Conservation (phyloP, 2,797 vertebrate genomes). For the Podarcis lilfordi region DNA sequence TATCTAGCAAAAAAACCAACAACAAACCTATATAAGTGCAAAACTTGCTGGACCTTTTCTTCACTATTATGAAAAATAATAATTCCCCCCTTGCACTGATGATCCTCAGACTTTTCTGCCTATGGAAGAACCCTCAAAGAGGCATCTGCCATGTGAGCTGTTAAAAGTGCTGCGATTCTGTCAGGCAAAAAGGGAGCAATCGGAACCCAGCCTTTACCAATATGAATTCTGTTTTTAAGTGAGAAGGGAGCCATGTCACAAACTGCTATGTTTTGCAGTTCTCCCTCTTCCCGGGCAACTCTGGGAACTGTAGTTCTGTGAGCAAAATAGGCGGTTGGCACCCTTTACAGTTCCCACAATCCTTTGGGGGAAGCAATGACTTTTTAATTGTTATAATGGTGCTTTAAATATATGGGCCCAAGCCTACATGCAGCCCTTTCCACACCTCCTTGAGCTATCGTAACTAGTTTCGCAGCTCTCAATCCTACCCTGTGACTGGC, state of each 20-base stretch:
- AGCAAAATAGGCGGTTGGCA: too few relatives aligned
- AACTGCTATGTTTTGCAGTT: neutral
- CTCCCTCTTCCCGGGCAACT: neutral
- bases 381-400: too few relatives aligned
- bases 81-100: too few relatives aligned
- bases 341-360: too few relatives aligned
- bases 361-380: too few relatives aligned
- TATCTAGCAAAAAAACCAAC: neutral
- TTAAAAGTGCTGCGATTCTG: neutral
- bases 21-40: too few relatives aligned
- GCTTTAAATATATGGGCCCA: too few relatives aligned
- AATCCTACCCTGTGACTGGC: constrained; percentile 76
- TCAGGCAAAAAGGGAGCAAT: neutral
- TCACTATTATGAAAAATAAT: too few relatives aligned
- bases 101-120: neutral
- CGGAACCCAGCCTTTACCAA: neutral
- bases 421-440: too few relatives aligned
- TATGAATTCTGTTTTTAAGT: too few relatives aligned
- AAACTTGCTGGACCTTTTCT: too few relatives aligned
- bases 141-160: neutral
- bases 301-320: too few relatives aligned
- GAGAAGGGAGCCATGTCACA: neutral
- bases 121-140: neutral
- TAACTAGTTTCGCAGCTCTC: neutral
- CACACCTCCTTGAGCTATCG: neutral